Percentiles rank a stretch among this genome's conserved stretches.
Conservation (phyloP, 1,140 invertebrate species). For the Eumeta japonica region DNA sequence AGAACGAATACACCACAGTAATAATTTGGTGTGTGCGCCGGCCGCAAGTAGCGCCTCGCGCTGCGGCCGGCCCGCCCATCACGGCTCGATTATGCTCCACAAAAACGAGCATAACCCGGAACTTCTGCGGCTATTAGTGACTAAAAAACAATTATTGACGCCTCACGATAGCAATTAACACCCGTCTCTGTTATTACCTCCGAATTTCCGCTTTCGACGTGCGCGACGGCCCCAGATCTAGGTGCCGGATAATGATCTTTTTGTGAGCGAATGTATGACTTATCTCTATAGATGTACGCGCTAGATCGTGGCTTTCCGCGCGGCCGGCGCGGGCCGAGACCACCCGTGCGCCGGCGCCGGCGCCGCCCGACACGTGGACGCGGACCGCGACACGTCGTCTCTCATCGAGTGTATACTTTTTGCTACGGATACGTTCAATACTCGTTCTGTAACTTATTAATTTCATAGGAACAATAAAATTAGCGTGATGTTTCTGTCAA, state of each 20-base stretch:
- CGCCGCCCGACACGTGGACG: slow-evolving; percentile 12
- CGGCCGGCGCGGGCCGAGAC: slow-evolving; percentile 28
- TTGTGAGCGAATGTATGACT: slow-evolving; percentile 14
- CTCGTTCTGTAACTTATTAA: no score
- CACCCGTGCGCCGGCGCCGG: slow-evolving; percentile 37
- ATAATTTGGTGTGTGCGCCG: slow-evolving; percentile 48
- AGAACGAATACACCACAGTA: slow-evolving; percentile 27
- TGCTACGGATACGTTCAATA: slow-evolving; percentile 7
- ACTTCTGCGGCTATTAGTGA: slow-evolving; percentile 38
- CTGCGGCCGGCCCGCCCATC: slow-evolving; percentile 41
- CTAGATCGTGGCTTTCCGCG: slow-evolving; percentile 22
- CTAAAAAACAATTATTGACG: slow-evolving; percentile 50
- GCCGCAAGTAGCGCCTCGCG: slow-evolving; percentile 36
- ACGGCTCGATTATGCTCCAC: slow-evolving; percentile 44
- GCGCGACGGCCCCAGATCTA: no score
- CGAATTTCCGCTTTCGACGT: slow-evolving; percentile 31
- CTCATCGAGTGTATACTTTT: no score
- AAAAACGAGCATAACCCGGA: slow-evolving; percentile 50
- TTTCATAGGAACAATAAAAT: no score
- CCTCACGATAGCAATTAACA: slow-evolving; percentile 46
- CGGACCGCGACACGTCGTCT: slow-evolving; percentile 23
- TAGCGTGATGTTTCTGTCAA: no score
- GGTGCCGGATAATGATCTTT: no score
- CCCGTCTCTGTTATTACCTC: slow-evolving; percentile 35
- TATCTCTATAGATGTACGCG: slow-evolving; percentile 12